These are phyloP conservation scores for Helobdella robusta DNA, from an alignment of 2,888 invertebrate species.

Conservation along the genomic window DNA sequence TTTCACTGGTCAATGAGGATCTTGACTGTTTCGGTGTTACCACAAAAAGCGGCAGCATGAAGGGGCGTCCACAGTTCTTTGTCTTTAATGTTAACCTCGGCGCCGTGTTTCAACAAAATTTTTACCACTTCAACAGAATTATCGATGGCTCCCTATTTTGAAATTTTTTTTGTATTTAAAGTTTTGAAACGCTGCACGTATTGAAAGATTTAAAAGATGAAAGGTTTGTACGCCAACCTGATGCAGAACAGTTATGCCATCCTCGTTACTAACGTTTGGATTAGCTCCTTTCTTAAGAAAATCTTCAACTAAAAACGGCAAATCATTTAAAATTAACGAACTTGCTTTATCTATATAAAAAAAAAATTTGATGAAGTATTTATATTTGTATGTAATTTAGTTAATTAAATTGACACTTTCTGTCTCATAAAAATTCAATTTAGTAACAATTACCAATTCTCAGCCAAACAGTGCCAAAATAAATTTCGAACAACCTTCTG, in stretches of 20 bases:
- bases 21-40: slow-evolving; percentile 84
- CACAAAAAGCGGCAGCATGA: slow-evolving; percentile 97
- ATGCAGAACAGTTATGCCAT: slow-evolving; percentile 92
- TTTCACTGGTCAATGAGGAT: slow-evolving; percentile 67
- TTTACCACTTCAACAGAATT: slow-evolving; percentile 94
- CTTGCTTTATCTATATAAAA: background rate
- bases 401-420: background rate
- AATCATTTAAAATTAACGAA: background rate
- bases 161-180: too few species aligned
- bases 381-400: background rate
- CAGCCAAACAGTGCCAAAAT: too few species aligned
- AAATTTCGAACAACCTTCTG: too few species aligned
- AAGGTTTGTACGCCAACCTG: too few species aligned
- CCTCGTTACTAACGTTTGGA: slow-evolving; percentile 95
- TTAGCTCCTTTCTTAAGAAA: slow-evolving; percentile 78
- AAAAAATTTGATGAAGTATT: background rate
- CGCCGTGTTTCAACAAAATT: slow-evolving; percentile 78
- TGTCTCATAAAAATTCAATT: too few species aligned
- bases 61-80: slow-evolving; percentile 95
- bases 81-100: slow-evolving; percentile 89
- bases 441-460: too few species aligned
- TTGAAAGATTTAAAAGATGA: too few species aligned
- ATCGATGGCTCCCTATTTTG: slow-evolving; percentile 93
- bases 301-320: slow-evolving; percentile 60
- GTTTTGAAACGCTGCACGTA: too few species aligned